Evolutionary conservation across 2,888 invertebrate species (phyloP), one percentile per base, ranked within the genome.

Genomic region (Epistrophella euchroma): DNA sequence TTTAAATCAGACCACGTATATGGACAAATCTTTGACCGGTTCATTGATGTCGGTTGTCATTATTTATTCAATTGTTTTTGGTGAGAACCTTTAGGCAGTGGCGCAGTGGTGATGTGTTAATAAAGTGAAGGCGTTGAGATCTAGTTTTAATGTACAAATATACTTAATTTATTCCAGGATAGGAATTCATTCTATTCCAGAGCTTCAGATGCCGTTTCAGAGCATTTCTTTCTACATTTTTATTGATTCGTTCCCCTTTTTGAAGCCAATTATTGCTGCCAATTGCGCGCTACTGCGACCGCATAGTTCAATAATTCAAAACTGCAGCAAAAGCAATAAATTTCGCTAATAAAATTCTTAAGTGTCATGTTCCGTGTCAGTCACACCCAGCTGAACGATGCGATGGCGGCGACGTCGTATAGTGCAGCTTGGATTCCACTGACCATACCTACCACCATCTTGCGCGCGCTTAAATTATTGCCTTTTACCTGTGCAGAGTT

Each of bases 341-440:
- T 86, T 82, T 77, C 25, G 52, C 60, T 82, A 82, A 82, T 86
- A 82, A 82, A 86, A 86, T 77, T 86, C 86, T 82, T 78, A 86
- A 86, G 86, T 82, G 77, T 86, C 82, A 82, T 82, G 86, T 86
- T 86, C 82, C 82, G 74, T 78, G 86, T 86, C 82, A 86, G 86
- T 81, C 86, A 82, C 86, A 82, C 86, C 86, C 86, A 86, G 60
- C 75, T 72, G 75, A 78, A 72, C 66, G 74, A 64, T n/a, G n/a
- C n/a, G 15, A 22, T 64, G 45, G 60, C 40, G 37, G n/a, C n/a
- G n/a, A n/a, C 17, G 35, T 6, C 0, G 19, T 56, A 37, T 45
- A n/a, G n/a, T 25, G 37, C 40, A 58, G 45, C 32, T 73, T 68
- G 81, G 73, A 81, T 86, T 86, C 86, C 68, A 77, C 70, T 81